Evolutionary conservation across 2,888 invertebrate species (phyloP), one percentile per base, ranked within the genome.

Genomic region (Stenodema calcarata): DNA sequence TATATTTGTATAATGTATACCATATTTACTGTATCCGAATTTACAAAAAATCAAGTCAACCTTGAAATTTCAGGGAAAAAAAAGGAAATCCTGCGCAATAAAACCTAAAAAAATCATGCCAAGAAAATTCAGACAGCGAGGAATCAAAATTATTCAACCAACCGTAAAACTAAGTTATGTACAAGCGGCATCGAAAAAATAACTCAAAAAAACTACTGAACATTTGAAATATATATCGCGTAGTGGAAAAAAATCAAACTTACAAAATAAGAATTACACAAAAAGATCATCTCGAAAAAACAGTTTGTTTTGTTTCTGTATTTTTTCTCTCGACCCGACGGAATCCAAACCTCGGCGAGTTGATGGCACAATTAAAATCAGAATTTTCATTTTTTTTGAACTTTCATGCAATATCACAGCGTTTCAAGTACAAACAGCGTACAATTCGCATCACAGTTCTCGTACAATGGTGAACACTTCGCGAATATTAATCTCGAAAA

Each of bases 351-450:
- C 62, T 11, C 9, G 62, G 62, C 23, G 23, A 62, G 62, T 62
- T 62, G 62, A 62, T 62, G 62, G 62, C 62, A 73, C 73, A 35
- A 35, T 73, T 18, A 73, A 28, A 73, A 73, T 16, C 73, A 73
- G 73, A 73, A 41, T 35, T 18, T 35, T 35, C 0, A 7, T n/a
- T n/a, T 35, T 30, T 73, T 73, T 73, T 73, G 73, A 73, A 73
- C 73, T 73, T 73, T 73, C 28, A 73, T 35, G 73, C 73, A 73
- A 73, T 73, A 73, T 73, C 73, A 73, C 73, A 73, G 73, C 73
- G 73, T 41, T 73, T 41, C 16, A 73, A 73, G 73, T 73, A 73
- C 73, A 73, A 14, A 73, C 35, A 73, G 73, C 41, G 41, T 14
- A 35, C n/a, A 35, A 35, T 73, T 73, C 73, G 35, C 73, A 73